Percentiles rank a stretch among this genome's conserved stretches.
Evolutionary conservation across 1,140 invertebrate genomes (phyloP).

Genomic region (Phthorimaea operculella): DNA sequence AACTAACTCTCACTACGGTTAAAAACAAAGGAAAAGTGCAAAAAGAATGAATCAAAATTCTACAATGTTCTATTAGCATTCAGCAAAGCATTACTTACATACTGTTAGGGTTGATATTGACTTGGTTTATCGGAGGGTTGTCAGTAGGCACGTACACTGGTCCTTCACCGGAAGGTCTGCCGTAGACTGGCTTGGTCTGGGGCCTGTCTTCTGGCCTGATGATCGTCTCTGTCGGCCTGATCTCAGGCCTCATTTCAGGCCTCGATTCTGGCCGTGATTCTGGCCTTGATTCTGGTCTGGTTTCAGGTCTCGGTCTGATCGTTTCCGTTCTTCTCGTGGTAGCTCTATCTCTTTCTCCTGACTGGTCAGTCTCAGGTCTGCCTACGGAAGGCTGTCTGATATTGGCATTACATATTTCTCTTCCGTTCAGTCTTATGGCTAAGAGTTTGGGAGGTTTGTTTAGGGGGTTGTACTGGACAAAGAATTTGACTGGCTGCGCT

Average conservation of each 20-base stretch:
- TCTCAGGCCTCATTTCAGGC: background rate
- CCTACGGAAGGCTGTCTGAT: conserved; percentile 29
- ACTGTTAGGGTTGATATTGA: conserved; percentile 12
- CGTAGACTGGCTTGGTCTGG: background rate
- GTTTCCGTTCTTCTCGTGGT: background rate
- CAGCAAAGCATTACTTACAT: conserved; percentile 9
- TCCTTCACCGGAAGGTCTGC: background rate
- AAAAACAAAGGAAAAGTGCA: too few species aligned
- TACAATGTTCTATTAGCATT: too few species aligned
- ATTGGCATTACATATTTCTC: conserved; percentile 57
- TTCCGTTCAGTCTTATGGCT: conserved; percentile 50
- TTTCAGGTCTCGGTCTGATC: background rate
- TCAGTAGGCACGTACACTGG: conserved; percentile 8
- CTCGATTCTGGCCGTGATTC: background rate
- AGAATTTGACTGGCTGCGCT: conserved; percentile 47
- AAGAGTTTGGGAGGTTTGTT: conserved; percentile 39
- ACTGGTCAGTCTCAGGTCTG: conserved; percentile 16
- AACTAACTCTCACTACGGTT: too few species aligned
- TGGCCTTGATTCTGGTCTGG: background rate
- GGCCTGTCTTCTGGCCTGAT: conserved; percentile 10
- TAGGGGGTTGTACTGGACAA: conserved; percentile 51
- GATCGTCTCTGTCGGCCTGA: background rate
- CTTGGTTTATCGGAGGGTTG: conserved; percentile 11
- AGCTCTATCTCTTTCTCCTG: background rate
- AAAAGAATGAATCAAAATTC: too few species aligned